Evolutionary conservation across 2,113 vertebrate species (phyloP).

Genomic region (Pterophyllum scalare): DNA sequence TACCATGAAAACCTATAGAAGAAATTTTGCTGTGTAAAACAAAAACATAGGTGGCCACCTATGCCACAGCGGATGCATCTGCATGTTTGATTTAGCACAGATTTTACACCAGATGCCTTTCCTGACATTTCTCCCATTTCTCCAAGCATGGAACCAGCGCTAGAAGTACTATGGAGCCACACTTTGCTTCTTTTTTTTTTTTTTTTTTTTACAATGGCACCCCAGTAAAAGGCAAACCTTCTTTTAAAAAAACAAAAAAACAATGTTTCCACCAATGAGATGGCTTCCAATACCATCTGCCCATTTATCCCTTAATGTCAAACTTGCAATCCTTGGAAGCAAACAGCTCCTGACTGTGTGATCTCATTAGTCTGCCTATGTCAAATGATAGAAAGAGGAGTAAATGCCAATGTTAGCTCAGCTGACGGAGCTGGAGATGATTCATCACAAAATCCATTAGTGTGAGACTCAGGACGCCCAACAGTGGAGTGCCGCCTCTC

Average conservation of each 20-base stretch:
- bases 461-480: conserved; percentile 34
- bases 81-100: background rate
- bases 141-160: background rate
- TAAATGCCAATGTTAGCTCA: conserved; percentile 48
- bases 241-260: background rate
- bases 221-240: background rate
- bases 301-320: background rate
- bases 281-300: background rate
- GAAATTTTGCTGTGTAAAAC: background rate
- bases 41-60: no score
- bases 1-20: background rate
- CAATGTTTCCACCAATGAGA: background rate
- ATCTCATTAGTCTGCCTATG: conserved; percentile 9
- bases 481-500: conserved; percentile 38
- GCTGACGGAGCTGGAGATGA: conserved; percentile 30
- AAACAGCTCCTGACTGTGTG: background rate
- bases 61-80: no score
- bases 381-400: conserved; percentile 7
- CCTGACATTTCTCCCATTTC: background rate
- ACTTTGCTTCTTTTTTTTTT: background rate
- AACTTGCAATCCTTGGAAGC: background rate
- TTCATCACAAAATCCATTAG: conserved; percentile 39
- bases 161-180: background rate
- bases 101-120: background rate
- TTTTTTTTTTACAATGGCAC: background rate